Conservation (phyloP, 1,140 invertebrate species). For the Aphelinus atriplicis region DNA sequence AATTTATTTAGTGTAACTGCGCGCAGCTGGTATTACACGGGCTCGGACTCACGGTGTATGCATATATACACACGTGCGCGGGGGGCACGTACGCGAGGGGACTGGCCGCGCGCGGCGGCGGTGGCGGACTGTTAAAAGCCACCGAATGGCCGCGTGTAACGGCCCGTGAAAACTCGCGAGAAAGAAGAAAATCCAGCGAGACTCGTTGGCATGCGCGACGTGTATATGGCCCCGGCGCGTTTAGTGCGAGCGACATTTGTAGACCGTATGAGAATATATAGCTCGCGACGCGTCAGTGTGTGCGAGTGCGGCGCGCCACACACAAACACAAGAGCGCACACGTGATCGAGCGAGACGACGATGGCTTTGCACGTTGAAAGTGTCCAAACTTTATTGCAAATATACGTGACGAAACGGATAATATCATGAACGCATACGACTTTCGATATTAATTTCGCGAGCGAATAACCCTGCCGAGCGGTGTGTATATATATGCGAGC, state of each 20-base stretch:
- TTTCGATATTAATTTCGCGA: conserved; percentile 21
- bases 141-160: background rate
- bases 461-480: background rate
- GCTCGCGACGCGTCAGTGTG: too few species aligned
- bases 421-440: background rate
- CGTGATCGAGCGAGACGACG: conserved; percentile 3
- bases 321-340: background rate
- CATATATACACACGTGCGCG: background rate
- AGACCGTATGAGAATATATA: too few species aligned
- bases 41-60: too few species aligned
- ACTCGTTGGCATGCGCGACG: conserved; percentile 21
- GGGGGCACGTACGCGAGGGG: background rate
- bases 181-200: conserved; percentile 26
- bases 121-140: conserved; percentile 10
- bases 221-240: background rate
- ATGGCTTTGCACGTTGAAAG: background rate
- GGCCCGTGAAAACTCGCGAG: conserved; percentile 1
- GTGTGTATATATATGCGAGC: background rate
- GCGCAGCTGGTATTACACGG: background rate
- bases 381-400: conserved; percentile 22
- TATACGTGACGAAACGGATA: conserved; percentile 24
- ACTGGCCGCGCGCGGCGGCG: background rate
- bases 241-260: background rate
- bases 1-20: conserved; percentile 27
- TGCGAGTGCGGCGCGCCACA: too few species aligned